phyloP scores from a whole-genome alignment of 2,888 invertebrate species.

The Aporophyla lueneburgensis region DNA sequence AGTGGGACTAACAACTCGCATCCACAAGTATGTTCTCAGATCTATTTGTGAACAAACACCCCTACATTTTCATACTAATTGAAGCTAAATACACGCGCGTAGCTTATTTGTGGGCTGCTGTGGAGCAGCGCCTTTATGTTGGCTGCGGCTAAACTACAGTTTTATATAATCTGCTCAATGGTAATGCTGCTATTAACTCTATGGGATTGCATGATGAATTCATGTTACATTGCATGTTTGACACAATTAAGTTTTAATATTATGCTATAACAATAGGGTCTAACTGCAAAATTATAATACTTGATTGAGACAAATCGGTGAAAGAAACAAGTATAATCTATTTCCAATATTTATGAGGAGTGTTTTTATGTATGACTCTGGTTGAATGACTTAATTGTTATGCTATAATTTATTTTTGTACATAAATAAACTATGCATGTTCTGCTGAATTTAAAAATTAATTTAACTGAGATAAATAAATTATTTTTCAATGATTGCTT shows the following conservation, averaged over 20 bases:
- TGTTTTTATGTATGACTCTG: background rate
- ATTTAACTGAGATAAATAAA: background rate
- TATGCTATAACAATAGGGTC: background rate
- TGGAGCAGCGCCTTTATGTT: background rate
- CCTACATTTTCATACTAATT: background rate
- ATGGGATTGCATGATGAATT: background rate
- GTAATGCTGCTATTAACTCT: background rate
- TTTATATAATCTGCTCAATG: background rate
- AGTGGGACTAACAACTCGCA: background rate
- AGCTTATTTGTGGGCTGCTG: no score
- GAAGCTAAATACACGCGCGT: background rate
- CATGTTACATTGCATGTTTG: background rate
- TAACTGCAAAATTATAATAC: background rate
- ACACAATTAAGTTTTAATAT: conserved; percentile 4
- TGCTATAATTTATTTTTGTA: background rate
- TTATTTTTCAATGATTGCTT: background rate
- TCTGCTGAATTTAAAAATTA: background rate
- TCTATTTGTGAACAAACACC: background rate
- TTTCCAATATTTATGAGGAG: background rate
- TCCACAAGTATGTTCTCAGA: background rate
- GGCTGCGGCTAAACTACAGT: background rate
- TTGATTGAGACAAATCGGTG: background rate
- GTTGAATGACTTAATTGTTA: background rate
- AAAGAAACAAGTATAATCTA: background rate
- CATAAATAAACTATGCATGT: background rate